Evolutionary conservation across 2,888 invertebrate species (phyloP), one percentile per base, ranked within the genome.

Genomic region (Melanargia galathea): DNA sequence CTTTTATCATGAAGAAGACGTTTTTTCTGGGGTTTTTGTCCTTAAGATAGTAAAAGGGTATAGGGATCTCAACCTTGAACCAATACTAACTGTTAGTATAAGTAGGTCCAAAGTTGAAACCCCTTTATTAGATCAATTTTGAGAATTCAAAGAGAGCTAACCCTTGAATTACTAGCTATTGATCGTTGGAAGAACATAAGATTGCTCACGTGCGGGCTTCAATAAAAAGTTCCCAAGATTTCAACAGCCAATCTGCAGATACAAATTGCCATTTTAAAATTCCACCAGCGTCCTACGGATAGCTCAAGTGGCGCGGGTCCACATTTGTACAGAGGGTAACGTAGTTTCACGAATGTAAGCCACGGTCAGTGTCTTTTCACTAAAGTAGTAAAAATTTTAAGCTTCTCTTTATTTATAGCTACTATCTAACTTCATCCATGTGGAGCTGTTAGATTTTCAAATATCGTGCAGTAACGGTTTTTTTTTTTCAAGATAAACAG

Each of bases 181-280:
- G 20, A 35, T 52, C 13, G 33, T 13, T 18, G 51, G 33, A 20
- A 60, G 40, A 60, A 57, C 49, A 64, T 46, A 55, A 63, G 57
- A 63, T 65, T 63, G 63, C 58, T 58, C 63, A 63, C 66, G 63
- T 66, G 60, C 63, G 40, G 45, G 38, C 40, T 55, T 55, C 63
- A 63, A 63, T 63, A 60, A 62, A 62, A 62, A 64, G 60, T 67
- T 64, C 54, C 60, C 56, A 52, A 64, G 60, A 64, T 60, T 67
- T 64, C 62, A 56, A 49, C 65, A 65, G 63, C 60, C 67, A 67
- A 67, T 67, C 65, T 65, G 55, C 60, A 65, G 65, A 63, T 65
- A 65, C 63, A 67, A 67, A 67, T 67, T 65, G 67, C 63, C 67
- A 63, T 62, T 67, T 82, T 78, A 77, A 74, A 72, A 82, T 82